Evolutionary conservation across 2,113 vertebrate genomes (phyloP).

Genomic region (Trogon melanurus): DNA sequence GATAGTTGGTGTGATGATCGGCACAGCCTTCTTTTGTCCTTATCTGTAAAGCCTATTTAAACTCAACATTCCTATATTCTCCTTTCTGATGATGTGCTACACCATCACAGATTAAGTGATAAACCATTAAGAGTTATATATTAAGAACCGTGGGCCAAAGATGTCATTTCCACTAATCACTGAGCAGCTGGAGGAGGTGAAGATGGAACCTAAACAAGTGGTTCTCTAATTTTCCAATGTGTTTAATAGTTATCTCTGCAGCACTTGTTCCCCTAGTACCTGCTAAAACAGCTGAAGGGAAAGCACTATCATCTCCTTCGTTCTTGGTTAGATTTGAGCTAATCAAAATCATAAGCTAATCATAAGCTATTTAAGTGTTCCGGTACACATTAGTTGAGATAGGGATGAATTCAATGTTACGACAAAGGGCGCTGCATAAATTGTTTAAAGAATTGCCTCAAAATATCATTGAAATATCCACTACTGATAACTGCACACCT

Average conservation of each 20-base stretch:
- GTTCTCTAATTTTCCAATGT: neutral
- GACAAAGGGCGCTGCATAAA: neutral
- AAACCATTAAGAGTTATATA: neutral
- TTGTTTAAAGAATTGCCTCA: neutral
- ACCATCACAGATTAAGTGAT: neutral
- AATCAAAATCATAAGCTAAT: neutral
- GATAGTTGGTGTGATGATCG: neutral
- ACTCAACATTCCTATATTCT: neutral
- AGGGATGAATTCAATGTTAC: neutral
- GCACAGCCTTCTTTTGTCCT: neutral
- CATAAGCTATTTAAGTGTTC: neutral
- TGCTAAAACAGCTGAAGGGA: neutral
- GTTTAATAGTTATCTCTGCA: neutral
- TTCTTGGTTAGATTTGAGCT: neutral
- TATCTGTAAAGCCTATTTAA: neutral
- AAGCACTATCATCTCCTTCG: neutral
- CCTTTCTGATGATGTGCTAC: neutral
- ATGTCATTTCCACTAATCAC: constrained; percentile 34
- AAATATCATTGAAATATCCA: neutral
- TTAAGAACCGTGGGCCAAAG: constrained; percentile 12
- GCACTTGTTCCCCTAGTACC: neutral
- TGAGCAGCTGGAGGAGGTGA: neutral
- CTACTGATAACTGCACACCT: neutral
- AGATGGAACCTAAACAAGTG: neutral
- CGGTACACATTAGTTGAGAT: neutral